Conservation (phyloP, 2,113 vertebrate species). For the Artemisiospiza belli region DNA sequence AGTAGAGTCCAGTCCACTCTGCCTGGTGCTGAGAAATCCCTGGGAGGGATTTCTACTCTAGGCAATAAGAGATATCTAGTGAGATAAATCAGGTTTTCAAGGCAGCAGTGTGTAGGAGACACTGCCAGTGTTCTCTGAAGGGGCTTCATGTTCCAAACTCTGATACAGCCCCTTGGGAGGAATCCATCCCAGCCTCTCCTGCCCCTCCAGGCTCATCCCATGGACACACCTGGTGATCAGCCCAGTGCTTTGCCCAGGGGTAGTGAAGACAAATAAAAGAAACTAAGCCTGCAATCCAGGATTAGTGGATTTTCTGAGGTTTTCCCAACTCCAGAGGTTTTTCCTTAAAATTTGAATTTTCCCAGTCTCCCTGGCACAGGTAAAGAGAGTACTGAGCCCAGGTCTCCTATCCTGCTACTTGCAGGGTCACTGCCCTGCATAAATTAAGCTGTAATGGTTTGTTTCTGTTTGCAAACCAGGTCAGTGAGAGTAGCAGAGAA, state of each 20-base stretch:
- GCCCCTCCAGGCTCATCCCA: background rate
- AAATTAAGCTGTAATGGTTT: background rate
- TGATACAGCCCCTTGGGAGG: background rate
- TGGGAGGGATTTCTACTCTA: background rate
- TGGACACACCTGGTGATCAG: background rate
- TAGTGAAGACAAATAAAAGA: background rate
- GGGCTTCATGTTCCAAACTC: background rate
- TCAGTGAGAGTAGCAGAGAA: background rate
- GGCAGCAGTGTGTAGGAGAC: background rate
- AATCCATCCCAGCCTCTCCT: background rate
- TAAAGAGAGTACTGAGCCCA: background rate
- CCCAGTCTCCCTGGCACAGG: background rate
- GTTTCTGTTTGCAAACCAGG: slow-evolving; percentile 22
- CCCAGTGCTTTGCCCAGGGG: background rate
- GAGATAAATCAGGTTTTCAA: background rate
- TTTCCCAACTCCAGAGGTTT: background rate
- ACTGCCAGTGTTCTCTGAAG: background rate
- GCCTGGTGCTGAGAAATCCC: background rate
- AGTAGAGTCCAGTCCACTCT: background rate
- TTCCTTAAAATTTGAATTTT: background rate
- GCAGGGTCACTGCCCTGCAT: background rate
- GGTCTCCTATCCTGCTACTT: background rate
- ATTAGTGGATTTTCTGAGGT: background rate
- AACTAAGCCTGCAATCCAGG: background rate
- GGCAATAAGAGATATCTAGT: background rate